Evolutionary conservation across 2,113 vertebrate species (phyloP), one percentile per base, ranked within the genome.

Genomic region (Oriolus oriolus): DNA sequence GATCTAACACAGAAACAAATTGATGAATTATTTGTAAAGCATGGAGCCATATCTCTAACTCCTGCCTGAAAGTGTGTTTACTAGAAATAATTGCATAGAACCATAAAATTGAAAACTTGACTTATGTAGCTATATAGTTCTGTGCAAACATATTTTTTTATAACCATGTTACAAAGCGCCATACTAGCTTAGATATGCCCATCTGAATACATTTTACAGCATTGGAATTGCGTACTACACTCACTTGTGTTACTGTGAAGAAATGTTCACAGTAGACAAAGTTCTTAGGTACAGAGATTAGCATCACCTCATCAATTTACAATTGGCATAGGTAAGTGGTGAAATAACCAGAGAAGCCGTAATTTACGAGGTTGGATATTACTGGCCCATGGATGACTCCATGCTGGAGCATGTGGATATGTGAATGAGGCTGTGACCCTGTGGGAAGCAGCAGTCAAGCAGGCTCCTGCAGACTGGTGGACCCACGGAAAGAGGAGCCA

Each of bases 61-160:
- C 41, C 42, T 47, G 7, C 3, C 27, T 93, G 44, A 78, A 90
- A 54, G 26, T 7, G 2, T 65, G 8, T 47, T 90, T 65, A 49
- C 24, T 76, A 42, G 53, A 92, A 94, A 88, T 39, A 86, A 85
- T 54, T 66, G 9, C 41, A 71, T 4, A 27, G 33, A 75, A 63
- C 16, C 15, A 28, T 87, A 76, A 86, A 68, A 88, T 17, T 85
- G 57, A 88, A 90, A 88, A 76, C 18, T 14, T 79, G 57, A 71
- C 23, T 80, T 84, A 53, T 2, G 3, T 35, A 73, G 14, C 17
- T 76, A 5, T 35, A 52, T 56, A 44, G 19, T 57, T 91, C 30
- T 74, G 20, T 45, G 28, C 9, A 83, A 47, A 30, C 10, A 30
- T 31, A 37, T 13, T 20, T 65, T 73, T 88, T 41, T 3, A 35